Evolutionary conservation across 2,113 vertebrate genomes (phyloP), one percentile per base, ranked within the genome.

Genomic region (Talpa occidentalis): DNA sequence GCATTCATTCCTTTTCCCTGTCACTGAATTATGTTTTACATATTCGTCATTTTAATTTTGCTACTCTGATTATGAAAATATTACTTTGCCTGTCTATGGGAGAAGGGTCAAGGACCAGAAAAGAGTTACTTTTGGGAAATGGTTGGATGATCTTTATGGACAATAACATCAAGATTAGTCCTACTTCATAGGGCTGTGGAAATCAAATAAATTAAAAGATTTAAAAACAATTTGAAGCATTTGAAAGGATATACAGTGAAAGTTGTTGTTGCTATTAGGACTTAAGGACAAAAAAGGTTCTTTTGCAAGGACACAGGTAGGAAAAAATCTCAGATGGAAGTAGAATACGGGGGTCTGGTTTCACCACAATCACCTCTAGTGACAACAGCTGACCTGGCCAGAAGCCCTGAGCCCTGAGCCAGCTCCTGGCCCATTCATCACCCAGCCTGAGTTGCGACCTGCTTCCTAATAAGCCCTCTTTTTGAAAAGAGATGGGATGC

Each of bases 11-110:
- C 44, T 91, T 79, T 62, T 32, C 76, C 3, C 30, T 24, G 24
- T 14, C 49, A 78, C 59, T 49, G 76, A 66, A 86, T 69, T 47
- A 42, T 32, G 2, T 79, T 24, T 79, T 52, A 40, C 16, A 54
- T 60, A 17, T 32, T 30, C 9, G 88, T 37, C 5, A 56, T 26
- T n/a, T 80, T 93, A 40, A 66, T 40, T 77, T 83, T 90, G 17
- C 21, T 84, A 17, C 32, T 64, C 87, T 88, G 76, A 52, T 82
- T 60, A 73, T 54, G 92, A 92, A 90, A 91, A 88, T 52, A 78
- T 67, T 60, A 54, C 69, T 81, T 74, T 88, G 21, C 59, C 44
- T 88, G 19, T 79, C 12, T 67, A 16, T 15, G 44, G 60, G 49
- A 81, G 10, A 59, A 22, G 5, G 5, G 6, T 87, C 66, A 70